These are phyloP conservation scores for Tridacna crocea DNA, from an alignment of 2,888 invertebrate genomes.

Conservation along the genomic window DNA sequence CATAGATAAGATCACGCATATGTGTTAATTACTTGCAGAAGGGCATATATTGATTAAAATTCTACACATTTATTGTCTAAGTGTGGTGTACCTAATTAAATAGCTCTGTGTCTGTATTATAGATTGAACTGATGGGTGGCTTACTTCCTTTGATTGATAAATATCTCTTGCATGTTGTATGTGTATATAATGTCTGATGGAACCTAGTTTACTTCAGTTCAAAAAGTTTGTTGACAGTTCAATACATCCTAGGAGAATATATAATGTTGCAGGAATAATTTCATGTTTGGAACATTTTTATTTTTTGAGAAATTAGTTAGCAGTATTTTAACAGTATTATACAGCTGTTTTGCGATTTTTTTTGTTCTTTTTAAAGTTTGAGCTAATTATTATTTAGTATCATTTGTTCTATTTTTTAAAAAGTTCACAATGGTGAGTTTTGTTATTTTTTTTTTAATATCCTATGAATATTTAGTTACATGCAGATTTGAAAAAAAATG, in stretches of 20 bases:
- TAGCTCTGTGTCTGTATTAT: background rate
- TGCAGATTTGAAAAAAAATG: no score
- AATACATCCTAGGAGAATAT: background rate
- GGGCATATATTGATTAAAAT: background rate
- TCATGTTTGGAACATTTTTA: no score
- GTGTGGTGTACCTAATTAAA: background rate
- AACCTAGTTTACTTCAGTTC: background rate
- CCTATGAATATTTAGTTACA: no score
- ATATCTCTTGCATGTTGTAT: background rate
- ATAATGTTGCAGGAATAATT: no score
- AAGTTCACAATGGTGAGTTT: background rate
- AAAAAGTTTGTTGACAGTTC: background rate
- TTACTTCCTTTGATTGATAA: conserved; percentile 8
- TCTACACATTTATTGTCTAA: background rate
- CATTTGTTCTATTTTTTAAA: no score
- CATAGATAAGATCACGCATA: conserved; percentile 1
- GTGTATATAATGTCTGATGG: conserved; percentile 2
- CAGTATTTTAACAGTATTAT: no score
- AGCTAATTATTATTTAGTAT: no score
- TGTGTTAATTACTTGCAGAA: background rate
- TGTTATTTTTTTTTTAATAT: no score
- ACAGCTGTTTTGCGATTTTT: no score
- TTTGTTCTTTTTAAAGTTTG: no score
- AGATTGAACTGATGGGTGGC: conserved; percentile 12
- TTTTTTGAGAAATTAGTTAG: no score